Evolutionary conservation across 2,113 vertebrate species (phyloP), one percentile per base, ranked within the genome.

Genomic region (Tapirus terrestris): DNA sequence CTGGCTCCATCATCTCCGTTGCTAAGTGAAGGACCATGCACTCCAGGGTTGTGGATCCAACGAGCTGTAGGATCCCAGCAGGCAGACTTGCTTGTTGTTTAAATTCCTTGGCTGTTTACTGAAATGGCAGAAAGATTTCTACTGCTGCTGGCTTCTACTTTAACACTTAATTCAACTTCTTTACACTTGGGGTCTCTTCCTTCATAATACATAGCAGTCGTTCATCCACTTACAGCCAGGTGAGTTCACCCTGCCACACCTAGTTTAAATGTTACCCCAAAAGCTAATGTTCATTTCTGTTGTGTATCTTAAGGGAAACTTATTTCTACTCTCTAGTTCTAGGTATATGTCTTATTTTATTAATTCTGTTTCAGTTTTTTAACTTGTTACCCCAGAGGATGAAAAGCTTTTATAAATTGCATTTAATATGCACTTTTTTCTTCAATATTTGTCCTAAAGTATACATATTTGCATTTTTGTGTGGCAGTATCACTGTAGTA

Each of bases 281-380:
- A 53, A 51, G 33, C 43, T 90, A 73, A 45, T 45, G 23, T 70
- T 85, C 68, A 68, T 76, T 95, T 75, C 39, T 67, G 2, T 53
- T 72, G 9, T 56, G 8, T 27, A 21, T 91, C n/a, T 81, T 67
- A 86, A 86, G 58, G 33, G 58, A 85, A 75, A 60, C 21, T 31
- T 43, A 56, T 29, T 77, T 83, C 75, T 72, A 4, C n/a, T 8
- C 33, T 86, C 80, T 45, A 53, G 67, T 51, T 73, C 58, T 33
- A 93, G 31, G 43, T 67, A 73, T 48, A 75, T 67, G 76, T 56
- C 43, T 94, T 85, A 75, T 48, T 77, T 20, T 23, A 25, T 18
- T 73, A 56, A 67, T 84, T 83, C 83, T 89, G 36, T 67, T 93
- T 86, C n/a, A 33, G n/a, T 45, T 53, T 70, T 83, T n/a, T 39